These are phyloP conservation scores for Ceratitis capitata DNA, from an alignment of 1,140 invertebrate species.

Conservation along the genomic window DNA sequence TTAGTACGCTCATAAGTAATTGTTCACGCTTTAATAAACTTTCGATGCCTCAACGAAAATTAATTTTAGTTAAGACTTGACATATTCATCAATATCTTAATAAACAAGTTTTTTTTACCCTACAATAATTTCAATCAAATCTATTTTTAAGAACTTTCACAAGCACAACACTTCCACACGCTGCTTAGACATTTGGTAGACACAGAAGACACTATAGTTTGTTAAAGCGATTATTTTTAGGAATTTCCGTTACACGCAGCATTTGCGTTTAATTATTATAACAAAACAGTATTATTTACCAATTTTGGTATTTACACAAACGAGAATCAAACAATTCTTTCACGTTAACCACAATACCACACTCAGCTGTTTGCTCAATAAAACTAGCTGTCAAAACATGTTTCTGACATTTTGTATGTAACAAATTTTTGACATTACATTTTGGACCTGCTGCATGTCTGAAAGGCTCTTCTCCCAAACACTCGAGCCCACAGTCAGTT, in stretches of 20 bases:
- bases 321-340: not conserved
- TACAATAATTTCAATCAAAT: not conserved
- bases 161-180: not conserved
- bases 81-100: not conserved
- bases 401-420: not conserved
- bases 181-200: not conserved
- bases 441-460: not conserved
- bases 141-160: not conserved
- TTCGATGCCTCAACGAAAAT: not conserved
- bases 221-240: not conserved
- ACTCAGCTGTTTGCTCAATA: not conserved
- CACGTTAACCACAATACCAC: not conserved
- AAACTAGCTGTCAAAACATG: conserved; percentile 1
- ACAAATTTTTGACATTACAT: not conserved
- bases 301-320: not conserved
- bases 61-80: not conserved
- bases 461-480: not conserved
- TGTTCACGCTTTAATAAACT: not conserved
- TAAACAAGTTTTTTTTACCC: not conserved
- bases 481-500: no score
- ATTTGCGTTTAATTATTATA: not conserved
- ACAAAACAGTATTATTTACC: not conserved
- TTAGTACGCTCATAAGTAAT: not conserved
- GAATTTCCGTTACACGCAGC: not conserved
- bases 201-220: not conserved